Evolutionary conservation across 2,888 invertebrate genomes (phyloP).

Genomic region (Eurytoma californica): DNA sequence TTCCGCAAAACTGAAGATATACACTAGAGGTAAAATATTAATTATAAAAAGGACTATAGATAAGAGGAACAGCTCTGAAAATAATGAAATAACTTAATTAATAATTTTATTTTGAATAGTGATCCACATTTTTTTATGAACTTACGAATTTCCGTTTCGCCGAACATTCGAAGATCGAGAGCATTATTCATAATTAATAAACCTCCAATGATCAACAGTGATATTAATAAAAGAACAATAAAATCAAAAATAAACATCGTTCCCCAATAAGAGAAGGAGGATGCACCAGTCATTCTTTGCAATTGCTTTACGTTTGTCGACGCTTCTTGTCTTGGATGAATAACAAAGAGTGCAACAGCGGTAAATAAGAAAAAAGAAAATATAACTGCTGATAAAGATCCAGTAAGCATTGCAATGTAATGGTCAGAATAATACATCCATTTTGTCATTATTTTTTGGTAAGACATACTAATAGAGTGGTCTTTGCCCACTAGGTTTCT

Average conservation of each 20-base stretch:
- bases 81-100: no score
- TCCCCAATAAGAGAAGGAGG: slow-evolving; percentile 80
- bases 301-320: slow-evolving; percentile 80
- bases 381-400: background rate
- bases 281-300: slow-evolving; percentile 82
- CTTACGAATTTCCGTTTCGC: slow-evolving; percentile 74
- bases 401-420: background rate
- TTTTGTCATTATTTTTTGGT: slow-evolving; percentile 63
- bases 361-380: slow-evolving; percentile 62
- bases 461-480: slow-evolving; percentile 63
- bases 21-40: slow-evolving; percentile 74
- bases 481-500: slow-evolving; percentile 62
- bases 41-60: slow-evolving; percentile 84
- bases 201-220: slow-evolving; percentile 61
- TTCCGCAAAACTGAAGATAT: slow-evolving; percentile 67
- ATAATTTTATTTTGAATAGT: no score
- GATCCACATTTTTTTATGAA: background rate
- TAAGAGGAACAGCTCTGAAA: slow-evolving; percentile 73
- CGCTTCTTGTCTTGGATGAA: slow-evolving; percentile 81
- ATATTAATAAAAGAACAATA: slow-evolving; percentile 68
- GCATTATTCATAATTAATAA: slow-evolving; percentile 63
- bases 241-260: slow-evolving; percentile 79
- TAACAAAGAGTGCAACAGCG: slow-evolving; percentile 75
- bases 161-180: slow-evolving; percentile 63
- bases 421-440: background rate